phyloP scores from a whole-genome alignment of 2,797 vertebrate species.

The Nyctibius grandis region DNA sequence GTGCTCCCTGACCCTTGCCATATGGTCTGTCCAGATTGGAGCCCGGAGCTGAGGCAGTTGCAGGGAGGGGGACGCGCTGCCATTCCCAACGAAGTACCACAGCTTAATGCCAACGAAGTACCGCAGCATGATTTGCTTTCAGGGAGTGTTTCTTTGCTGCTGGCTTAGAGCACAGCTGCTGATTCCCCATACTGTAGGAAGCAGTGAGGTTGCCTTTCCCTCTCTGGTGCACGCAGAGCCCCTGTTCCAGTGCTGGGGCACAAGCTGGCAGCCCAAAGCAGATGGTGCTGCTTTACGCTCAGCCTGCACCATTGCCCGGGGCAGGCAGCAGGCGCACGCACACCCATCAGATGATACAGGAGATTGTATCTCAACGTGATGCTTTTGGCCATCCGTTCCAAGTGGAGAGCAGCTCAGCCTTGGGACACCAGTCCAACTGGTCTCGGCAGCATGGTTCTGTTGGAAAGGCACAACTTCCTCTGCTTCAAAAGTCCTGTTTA shows the following conservation, averaged over 20 bases:
- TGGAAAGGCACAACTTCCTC: neutral
- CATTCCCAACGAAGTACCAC: neutral
- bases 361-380: neutral
- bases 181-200: neutral
- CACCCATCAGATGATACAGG: neutral
- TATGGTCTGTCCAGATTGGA: neutral
- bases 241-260: neutral
- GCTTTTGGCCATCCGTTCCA: neutral
- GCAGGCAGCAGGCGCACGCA: neutral
- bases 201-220: neutral
- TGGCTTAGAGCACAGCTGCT: slow-evolving; percentile 9
- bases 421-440: neutral
- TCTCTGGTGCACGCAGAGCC: neutral
- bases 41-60: neutral
- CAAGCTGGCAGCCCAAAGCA: slow-evolving; percentile 18
- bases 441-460: neutral
- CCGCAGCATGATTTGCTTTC: neutral
- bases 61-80: neutral
- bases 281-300: slow-evolving; percentile 6
- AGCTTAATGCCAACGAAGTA: neutral
- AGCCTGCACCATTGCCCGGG: neutral
- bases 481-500: slow-evolving; percentile 2
- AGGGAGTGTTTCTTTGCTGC: neutral
- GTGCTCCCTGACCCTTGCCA: neutral
- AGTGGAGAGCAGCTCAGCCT: neutral